Percentiles rank a stretch among this genome's conserved stretches.
Conservation (phyloP, 2,113 vertebrate genomes). For the Ornithorhynchus anatinus region DNA sequence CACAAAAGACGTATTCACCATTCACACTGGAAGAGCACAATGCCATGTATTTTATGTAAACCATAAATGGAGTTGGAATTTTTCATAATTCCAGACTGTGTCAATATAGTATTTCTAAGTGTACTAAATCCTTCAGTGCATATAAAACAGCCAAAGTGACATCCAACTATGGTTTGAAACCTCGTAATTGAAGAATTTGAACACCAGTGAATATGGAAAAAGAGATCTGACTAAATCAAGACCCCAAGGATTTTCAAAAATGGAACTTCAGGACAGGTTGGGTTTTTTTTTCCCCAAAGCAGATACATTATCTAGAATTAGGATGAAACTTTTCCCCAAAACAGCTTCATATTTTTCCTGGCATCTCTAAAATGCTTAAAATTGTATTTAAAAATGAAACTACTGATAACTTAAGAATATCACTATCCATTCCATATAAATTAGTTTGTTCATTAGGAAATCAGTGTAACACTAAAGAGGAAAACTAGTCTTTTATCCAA, state of each 20-base stretch:
- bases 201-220: neutral
- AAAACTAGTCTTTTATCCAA: too few relatives aligned
- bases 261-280: constrained; percentile 28
- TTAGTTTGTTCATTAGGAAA: too few relatives aligned
- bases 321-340: constrained; percentile 38
- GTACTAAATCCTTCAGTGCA: constrained; percentile 26
- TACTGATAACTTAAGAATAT: constrained; percentile 28
- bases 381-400: constrained; percentile 34
- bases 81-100: constrained; percentile 46
- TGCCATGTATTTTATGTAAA: constrained; percentile 75
- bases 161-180: constrained; percentile 14
- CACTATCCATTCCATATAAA: constrained; percentile 7
- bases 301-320: constrained; percentile 31
- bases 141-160: constrained; percentile 10
- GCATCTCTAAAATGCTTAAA: constrained; percentile 35
- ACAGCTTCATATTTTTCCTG: constrained; percentile 26
- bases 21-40: constrained; percentile 70
- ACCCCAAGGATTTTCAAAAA: neutral
- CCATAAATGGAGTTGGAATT: constrained; percentile 68
- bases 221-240: neutral
- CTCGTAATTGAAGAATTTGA: constrained; percentile 3
- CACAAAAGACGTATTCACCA: constrained; percentile 76
- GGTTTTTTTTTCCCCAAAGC: constrained; percentile 21
- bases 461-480: too few relatives aligned
- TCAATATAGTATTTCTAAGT: constrained; percentile 43